phyloP scores from a whole-genome alignment of 2,888 invertebrate genomes.

The Trachelus iudaicus region DNA sequence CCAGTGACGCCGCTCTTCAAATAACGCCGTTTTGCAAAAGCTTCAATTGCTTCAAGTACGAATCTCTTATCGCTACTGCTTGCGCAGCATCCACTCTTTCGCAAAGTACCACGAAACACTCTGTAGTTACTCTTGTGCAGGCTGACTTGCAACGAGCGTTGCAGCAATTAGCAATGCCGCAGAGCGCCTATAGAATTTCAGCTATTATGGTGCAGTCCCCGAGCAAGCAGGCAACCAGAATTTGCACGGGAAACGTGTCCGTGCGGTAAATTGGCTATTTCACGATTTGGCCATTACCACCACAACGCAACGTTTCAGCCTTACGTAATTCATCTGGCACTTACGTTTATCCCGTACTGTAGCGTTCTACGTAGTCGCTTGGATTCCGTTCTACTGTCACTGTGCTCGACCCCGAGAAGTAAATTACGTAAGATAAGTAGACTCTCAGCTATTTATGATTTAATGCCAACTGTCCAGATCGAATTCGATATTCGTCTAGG shows the following conservation, averaged over 20 bases:
- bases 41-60: background rate
- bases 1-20: background rate
- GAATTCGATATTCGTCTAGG: background rate
- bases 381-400: background rate
- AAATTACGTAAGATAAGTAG: background rate
- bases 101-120: background rate
- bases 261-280: constrained; percentile 6
- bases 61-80: background rate
- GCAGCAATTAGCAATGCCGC: constrained; percentile 10
- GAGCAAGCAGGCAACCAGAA: background rate
- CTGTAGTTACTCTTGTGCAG: background rate
- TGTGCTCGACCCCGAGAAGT: background rate
- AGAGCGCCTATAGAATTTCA: constrained; percentile 4
- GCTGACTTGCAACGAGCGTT: background rate
- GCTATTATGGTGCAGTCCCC: background rate
- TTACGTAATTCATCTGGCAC: background rate
- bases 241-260: background rate
- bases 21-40: background rate
- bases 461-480: background rate
- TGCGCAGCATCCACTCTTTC: background rate
- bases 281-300: background rate
- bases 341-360: background rate
- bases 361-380: background rate
- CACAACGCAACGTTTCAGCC: background rate
- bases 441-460: background rate